Base-by-base conservation (phyloP, 2,113 vertebrate genomes). In the Ailuropoda melanoleuca region DNA sequence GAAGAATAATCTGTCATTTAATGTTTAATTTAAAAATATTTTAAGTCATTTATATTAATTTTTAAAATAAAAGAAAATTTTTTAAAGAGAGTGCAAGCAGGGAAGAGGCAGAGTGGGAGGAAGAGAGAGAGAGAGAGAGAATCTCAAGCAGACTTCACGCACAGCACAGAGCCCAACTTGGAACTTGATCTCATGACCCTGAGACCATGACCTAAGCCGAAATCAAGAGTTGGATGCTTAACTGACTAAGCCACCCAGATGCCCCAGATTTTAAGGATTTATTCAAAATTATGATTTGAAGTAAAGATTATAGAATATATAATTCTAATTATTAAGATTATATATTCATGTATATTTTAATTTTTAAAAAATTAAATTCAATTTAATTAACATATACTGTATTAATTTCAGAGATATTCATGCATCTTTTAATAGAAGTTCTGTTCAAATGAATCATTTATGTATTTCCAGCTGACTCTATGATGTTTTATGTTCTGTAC, bases 11-110 rank as follows among this genome's bases (percentile, higher is more conserved):
- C 24, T 64, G 10, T 91, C 75, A 60, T 74, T 87, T 87, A 50
- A 82, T 83, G 39, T 66, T 96, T 75, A 88, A 86, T 86, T 86
- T 87, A 88, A 89, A 82, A 66, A 46, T 93, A 62, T 70, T 92
- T 82, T 60, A 88, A 81, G 14, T 6, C 39, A 43, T 58, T 92
- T 84, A 66, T 62, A 66, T 39, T 34, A 29, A 26, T 81, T 82
- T 37, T 68, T 19, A n/a, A 37, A 68, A 37, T 37, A 68, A 68
- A 68, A 37, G 29, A 68, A 68, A 1, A 2, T n/a, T 68, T 68
- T 68, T 37, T 37, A 37, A 15, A 53, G 34, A 37, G 66, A 68
- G 34, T 19, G 17, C 14, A 6, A 68, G 34, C 34, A 37, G 66
- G 18, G 66, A 18, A 68, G 34, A 34, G 34, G 66, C n/a, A 37